These are phyloP conservation scores for Orthonyx spaldingii DNA, from an alignment of 2,113 vertebrate species.

Conservation along the genomic window DNA sequence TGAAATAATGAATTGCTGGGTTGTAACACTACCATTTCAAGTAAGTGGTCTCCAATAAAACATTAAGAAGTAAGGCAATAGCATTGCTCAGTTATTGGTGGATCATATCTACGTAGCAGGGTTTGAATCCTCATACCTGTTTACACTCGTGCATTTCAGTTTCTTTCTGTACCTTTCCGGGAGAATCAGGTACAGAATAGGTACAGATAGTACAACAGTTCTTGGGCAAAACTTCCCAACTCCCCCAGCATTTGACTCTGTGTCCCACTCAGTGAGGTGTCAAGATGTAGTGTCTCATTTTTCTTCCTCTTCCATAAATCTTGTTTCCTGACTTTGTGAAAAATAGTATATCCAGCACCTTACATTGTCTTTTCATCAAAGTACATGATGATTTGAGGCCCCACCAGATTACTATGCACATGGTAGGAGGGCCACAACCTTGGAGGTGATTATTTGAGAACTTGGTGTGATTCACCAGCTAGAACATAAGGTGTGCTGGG, in stretches of 20 bases:
- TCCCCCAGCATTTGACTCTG: not conserved
- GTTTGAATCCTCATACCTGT: not conserved
- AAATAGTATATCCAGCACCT: not conserved
- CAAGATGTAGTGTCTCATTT: not conserved
- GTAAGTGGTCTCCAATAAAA: not conserved
- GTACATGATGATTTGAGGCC: not conserved
- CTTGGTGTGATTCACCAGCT: not conserved
- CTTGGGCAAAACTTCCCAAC: not conserved
- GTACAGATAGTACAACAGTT: not conserved
- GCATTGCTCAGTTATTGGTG: not conserved
- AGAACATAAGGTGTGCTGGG: not conserved
- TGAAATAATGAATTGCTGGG: not conserved
- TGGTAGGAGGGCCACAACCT: not conserved
- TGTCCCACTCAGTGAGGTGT: not conserved
- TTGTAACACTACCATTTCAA: not conserved
- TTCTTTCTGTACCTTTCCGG: not conserved
- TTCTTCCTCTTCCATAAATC: not conserved
- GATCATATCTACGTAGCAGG: not conserved
- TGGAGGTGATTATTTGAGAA: not conserved
- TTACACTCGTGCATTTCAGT: rapidly evolving
- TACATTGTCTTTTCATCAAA: not conserved
- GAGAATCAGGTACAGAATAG: not conserved
- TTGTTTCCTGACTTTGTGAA: not conserved
- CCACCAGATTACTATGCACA: not conserved
- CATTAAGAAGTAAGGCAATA: not conserved